Evolutionary conservation across 53 echinoderm and acorn worm genomes (phyloP).

Genomic region (Pentamera pediparva): DNA sequence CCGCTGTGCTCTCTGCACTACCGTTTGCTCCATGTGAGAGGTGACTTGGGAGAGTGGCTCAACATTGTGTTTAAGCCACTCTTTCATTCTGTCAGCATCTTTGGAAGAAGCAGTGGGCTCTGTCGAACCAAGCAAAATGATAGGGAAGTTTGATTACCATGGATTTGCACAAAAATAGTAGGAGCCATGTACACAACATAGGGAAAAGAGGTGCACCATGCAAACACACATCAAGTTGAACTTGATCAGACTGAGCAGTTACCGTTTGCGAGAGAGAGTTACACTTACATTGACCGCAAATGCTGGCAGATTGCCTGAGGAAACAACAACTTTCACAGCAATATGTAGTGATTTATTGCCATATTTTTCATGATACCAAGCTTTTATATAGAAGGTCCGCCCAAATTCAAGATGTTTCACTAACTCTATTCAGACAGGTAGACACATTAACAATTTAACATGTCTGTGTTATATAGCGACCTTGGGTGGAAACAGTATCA

Average conservation of each 20-base stretch:
- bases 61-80: slow-evolving; percentile 23
- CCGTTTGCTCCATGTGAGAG: background rate
- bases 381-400: too few relatives aligned
- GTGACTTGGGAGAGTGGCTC: background rate
- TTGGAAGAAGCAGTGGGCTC: background rate
- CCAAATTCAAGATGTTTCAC: too few relatives aligned
- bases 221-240: background rate
- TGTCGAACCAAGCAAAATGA: background rate
- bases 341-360: too few relatives aligned
- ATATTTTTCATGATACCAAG: too few relatives aligned
- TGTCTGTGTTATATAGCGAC: too few relatives aligned
- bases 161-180: background rate
- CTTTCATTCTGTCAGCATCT: slow-evolving; percentile 1
- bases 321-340: too few relatives aligned
- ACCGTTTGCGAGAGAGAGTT: background rate
- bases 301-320: background rate
- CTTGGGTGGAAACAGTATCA: too few relatives aligned
- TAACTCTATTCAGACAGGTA: too few relatives aligned
- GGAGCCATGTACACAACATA: background rate
- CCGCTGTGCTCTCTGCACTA: background rate
- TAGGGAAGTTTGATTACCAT: background rate
- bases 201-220: background rate
- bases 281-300: background rate
- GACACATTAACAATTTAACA: too few relatives aligned
- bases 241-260: background rate